Percentiles rank a stretch among this genome's conserved stretches.
Evolutionary conservation across 2,113 vertebrate species (phyloP).

Genomic region (Pollimyrus isidori): DNA sequence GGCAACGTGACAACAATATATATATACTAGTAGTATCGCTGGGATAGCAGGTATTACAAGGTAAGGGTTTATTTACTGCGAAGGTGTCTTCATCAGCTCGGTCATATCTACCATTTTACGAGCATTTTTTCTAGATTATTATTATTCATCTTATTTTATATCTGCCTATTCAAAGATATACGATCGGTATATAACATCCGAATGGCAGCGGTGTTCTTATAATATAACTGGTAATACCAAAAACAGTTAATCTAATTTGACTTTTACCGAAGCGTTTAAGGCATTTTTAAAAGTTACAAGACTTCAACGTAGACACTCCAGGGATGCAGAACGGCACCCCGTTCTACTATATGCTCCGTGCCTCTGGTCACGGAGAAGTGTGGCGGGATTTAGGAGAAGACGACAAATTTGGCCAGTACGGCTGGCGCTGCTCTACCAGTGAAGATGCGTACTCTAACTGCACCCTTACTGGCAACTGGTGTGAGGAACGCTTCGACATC

Average conservation of each 20-base stretch:
- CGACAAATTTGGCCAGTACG: slow-evolving; percentile 54
- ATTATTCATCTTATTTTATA: background rate
- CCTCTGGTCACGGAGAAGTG: slow-evolving; percentile 55
- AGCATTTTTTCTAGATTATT: background rate
- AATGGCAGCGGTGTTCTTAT: background rate
- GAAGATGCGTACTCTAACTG: slow-evolving; percentile 48
- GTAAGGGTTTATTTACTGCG: background rate
- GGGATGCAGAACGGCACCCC: slow-evolving; percentile 20
- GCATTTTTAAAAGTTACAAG: background rate
- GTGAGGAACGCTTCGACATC: slow-evolving; percentile 51
- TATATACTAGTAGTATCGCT: background rate
- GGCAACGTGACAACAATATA: slow-evolving; percentile 16
- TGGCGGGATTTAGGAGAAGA: slow-evolving; percentile 47
- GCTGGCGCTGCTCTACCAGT: slow-evolving; percentile 59
- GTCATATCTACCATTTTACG: background rate
- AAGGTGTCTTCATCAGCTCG: background rate
- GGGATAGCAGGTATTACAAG: background rate
- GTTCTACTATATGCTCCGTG: slow-evolving; percentile 44
- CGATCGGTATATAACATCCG: background rate
- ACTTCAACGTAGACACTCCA: background rate
- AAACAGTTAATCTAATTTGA: background rate
- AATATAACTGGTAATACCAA: background rate
- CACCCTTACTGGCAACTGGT: slow-evolving; percentile 63
- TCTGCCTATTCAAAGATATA: background rate
- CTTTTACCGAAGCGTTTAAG: background rate